A percentile compares a stretch with the other conserved stretches of the same genome.
These are phyloP conservation scores for Chloropsis hardwickii DNA, from an alignment of 2,113 vertebrate species.

Conservation along the genomic window DNA sequence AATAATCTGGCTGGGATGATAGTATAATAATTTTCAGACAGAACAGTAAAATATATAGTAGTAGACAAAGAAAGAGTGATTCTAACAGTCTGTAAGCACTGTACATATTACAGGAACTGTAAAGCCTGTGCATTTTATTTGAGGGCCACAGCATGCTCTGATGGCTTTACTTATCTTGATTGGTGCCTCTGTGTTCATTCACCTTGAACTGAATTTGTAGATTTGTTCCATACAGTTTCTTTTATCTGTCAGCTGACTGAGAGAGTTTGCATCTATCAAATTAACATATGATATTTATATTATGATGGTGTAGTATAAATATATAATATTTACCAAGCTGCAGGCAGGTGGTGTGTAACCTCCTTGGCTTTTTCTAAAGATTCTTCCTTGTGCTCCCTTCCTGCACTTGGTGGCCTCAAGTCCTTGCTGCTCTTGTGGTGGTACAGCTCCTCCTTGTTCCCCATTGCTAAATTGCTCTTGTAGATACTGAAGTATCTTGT, in stretches of 20 bases:
- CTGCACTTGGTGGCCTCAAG: background rate
- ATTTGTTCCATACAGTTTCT: background rate
- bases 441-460: background rate
- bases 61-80: background rate
- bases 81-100: background rate
- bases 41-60: constrained; percentile 37
- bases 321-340: background rate
- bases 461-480: background rate
- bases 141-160: background rate
- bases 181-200: background rate
- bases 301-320: background rate
- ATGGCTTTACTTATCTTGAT: background rate
- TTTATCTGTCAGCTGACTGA: background rate
- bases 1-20: constrained; percentile 58
- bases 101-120: background rate
- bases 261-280: background rate
- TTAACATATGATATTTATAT: background rate
- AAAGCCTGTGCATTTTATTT: background rate
- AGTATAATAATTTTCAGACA: constrained; percentile 58
- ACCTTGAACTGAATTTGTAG: background rate
- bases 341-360: background rate
- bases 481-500: background rate
- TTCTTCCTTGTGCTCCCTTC: background rate
- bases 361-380: constrained; percentile 8
- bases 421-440: background rate